phyloP scores from a whole-genome alignment of 2,888 invertebrate genomes.

The Norana najaformis region DNA sequence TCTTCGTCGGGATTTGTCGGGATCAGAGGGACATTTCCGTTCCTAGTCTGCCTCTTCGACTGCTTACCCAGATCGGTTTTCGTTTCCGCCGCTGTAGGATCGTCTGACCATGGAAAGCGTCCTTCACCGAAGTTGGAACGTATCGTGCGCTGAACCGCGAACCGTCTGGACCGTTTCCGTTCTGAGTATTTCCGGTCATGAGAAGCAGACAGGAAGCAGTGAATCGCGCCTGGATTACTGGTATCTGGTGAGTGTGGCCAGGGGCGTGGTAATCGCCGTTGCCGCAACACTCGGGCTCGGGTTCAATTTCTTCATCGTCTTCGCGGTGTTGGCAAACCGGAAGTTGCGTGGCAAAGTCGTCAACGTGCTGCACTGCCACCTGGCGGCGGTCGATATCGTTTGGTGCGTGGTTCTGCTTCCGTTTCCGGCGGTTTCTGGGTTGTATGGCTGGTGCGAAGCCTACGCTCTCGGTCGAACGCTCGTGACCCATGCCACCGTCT shows the following conservation, averaged over 20 bases:
- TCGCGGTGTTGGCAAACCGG: constrained; percentile 25
- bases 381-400: constrained; percentile 27
- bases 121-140: background rate
- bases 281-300: constrained; percentile 25
- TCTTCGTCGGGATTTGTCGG: background rate
- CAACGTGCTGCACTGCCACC: constrained; percentile 30
- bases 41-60: background rate
- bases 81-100: background rate
- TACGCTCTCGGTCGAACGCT: constrained; percentile 20
- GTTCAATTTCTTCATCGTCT: constrained; percentile 34
- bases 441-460: constrained; percentile 25
- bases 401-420: constrained; percentile 28
- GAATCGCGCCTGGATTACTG: background rate
- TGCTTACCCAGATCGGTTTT: background rate
- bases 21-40: background rate
- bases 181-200: background rate
- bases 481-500: constrained; percentile 31
- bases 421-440: background rate
- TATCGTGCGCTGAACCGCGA: background rate
- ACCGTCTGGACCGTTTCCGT: constrained; percentile 23
- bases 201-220: background rate
- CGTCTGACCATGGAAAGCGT: background rate
- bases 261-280: background rate
- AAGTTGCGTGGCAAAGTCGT: constrained; percentile 30
- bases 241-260: background rate